Base-by-base conservation (phyloP, 2,888 invertebrate species). In the Polydrusus cervinus region DNA sequence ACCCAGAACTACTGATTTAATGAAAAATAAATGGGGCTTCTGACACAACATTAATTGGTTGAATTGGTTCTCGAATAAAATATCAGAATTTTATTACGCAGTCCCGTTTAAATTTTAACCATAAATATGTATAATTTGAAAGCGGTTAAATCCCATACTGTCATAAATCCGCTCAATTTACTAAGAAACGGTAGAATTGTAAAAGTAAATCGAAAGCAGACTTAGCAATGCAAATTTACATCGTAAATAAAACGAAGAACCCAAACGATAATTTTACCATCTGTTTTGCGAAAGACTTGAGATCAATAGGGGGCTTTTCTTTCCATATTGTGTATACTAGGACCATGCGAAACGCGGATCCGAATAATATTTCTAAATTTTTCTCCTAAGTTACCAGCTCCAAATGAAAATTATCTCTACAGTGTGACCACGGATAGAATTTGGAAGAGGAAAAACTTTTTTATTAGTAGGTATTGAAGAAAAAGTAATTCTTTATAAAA, bases 161-260 rank as follows among this genome's bases (percentile, higher is more conserved):
- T 43, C 57, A 62, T 62, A 70, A 62, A 70, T 62, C 25, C 53
- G 30, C 14, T 57, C 65, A 66, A 57, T 65, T 71, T 71, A 71
- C 65, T 47, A 57, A 64, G 65, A 71, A 71, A 66, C 65, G 65
- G 57, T 70, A 62, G 16, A 70, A 51, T 70, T 49, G 62, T 51
- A 20, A 71, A 71, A 65, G 71, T 57, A 53, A 64, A 65, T 65
- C 71, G 71, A 57, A 71, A 30, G 20, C 57, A 34, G 51, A 61
- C 61, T 66, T 70, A 51, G 66, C 73, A 60, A 60, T 67, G 73
- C 66, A 67, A 73, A 73, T 73, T 73, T 67, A 60, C 61, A 43
- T 61, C 60, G 73, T 67, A 73, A 73, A 70, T 62, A 61, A 69
- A 53, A 20, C 61, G 61, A 70, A 70, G 51, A 47, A 57, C 45